Conservation (phyloP, 2,888 invertebrate genomes). For the Anthrax anthrax region DNA sequence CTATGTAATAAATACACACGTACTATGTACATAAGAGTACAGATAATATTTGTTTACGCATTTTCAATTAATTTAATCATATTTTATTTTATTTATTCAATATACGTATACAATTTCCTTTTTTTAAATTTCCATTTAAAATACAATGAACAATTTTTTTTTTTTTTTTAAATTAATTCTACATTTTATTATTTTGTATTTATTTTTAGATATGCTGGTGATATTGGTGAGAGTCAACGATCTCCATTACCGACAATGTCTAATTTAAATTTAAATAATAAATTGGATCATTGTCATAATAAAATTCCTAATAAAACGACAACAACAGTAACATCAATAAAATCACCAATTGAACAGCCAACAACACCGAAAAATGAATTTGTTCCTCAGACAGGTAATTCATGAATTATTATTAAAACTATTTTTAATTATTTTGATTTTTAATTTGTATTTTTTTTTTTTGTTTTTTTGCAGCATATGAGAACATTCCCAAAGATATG, state of each 20-base stretch:
- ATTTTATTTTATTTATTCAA: too few relatives aligned
- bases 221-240: slow-evolving; percentile 34
- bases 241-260: slow-evolving; percentile 35
- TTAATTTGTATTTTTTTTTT: not conserved
- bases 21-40: too few relatives aligned
- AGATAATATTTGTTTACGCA: too few relatives aligned
- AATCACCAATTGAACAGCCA: slow-evolving; percentile 10
- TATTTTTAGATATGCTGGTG: slow-evolving; percentile 29
- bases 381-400: slow-evolving; percentile 22
- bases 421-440: not conserved
- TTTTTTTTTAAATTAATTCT: not conserved
- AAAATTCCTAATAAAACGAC: slow-evolving; percentile 7
- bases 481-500: slow-evolving; percentile 37
- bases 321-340: slow-evolving; percentile 11
- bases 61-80: too few relatives aligned
- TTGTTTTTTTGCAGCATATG: slow-evolving; percentile 31
- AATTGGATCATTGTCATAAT: slow-evolving; percentile 16
- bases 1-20: too few relatives aligned
- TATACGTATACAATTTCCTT: too few relatives aligned
- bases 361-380: slow-evolving; percentile 15
- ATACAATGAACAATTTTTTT: not conserved
- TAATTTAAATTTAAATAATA: slow-evolving; percentile 31
- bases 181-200: not conserved
- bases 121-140: too few relatives aligned
- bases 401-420: too few relatives aligned